Base-by-base conservation (phyloP, 2,113 vertebrate genomes). In the Brachionichthys hirsutus region DNA sequence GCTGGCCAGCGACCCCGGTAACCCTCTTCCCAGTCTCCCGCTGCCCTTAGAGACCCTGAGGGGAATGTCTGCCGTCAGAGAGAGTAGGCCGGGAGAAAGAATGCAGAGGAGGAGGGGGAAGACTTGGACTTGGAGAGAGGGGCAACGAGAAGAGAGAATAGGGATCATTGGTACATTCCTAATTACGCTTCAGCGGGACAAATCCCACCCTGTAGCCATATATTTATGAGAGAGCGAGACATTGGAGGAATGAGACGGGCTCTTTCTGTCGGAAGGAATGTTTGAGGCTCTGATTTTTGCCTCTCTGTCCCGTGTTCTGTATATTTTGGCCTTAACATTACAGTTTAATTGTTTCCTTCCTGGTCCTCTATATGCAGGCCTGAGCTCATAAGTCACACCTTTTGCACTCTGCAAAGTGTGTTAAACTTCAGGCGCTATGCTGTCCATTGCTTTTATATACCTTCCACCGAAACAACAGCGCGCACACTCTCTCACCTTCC, bases 151-250 rank as follows among this genome's bases (percentile, higher is more conserved):
- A 71, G 73, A 53, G 54, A 72, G 45, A 51, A 62, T 70, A 75
- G 56, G 75, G 73, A 75, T 85, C 73, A 63, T 60, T 79, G 79
- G 88, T 88, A 85, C 82, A 86, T 89, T 88, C 74, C 67, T 85
- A 85, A 77, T 88, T 82, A 73, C 70, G 65, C 84, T 85, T 80
- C 75, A 81, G 80, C 56, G 51, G 83, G 73, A 80, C 78, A 83
- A 83, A 85, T 77, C 77, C 65, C 52, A 79, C 70, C 79, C 82
- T 82, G 61, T 80, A 75, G 70, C 63, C 59, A 58, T 78, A 36
- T 61, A 63, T 55, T 80, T 75, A 81, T 78, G 66, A 84, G 77
- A 66, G 56, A 58, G 47, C 11, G 51, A 63, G 75, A 63, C 67
- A 77, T 62, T n/a, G 38, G 56, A 67, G 69, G 62, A 67, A 58